These are phyloP conservation scores for Maconellicoccus hirsutus DNA, from an alignment of 1,140 invertebrate genomes.

Conservation along the genomic window DNA sequence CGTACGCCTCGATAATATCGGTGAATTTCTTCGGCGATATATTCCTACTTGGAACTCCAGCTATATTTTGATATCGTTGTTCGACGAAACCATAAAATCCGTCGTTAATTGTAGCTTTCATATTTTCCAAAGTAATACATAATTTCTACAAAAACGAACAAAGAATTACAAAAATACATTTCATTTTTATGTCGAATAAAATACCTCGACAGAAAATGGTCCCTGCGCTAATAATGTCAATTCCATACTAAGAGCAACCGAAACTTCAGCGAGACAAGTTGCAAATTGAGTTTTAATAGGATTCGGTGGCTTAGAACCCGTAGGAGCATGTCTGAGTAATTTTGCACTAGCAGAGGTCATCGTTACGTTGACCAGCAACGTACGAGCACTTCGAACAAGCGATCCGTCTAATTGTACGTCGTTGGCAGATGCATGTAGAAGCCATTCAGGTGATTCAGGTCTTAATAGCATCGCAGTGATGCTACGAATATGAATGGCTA, in stretches of 20 bases:
- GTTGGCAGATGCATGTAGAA: slow-evolving; percentile 55
- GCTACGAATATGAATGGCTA: slow-evolving; percentile 74
- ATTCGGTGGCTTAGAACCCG: slow-evolving; percentile 33
- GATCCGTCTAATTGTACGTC: slow-evolving; percentile 67
- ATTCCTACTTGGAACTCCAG: not conserved
- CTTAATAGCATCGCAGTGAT: slow-evolving; percentile 59
- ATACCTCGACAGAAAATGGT: slow-evolving; percentile 61
- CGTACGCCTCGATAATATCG: slow-evolving; percentile 21
- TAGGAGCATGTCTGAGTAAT: slow-evolving; percentile 28
- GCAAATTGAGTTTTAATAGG: slow-evolving; percentile 33
- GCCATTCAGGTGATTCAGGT: slow-evolving; percentile 51
- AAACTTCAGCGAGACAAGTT: slow-evolving; percentile 52
- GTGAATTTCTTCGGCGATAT: slow-evolving; percentile 6
- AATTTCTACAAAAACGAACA: slow-evolving; percentile 47
- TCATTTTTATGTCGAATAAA: not conserved
- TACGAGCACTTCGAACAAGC: slow-evolving; percentile 55
- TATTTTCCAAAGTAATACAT: slow-evolving; percentile 53
- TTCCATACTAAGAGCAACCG: slow-evolving; percentile 58
- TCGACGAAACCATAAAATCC: slow-evolving; percentile 48
- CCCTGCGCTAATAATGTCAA: slow-evolving; percentile 60
- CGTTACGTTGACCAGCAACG: slow-evolving; percentile 46
- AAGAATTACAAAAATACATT: not conserved
- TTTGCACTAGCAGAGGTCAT: slow-evolving; percentile 35
- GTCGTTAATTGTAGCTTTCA: slow-evolving; percentile 50
- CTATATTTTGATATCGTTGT: slow-evolving; percentile 32